Evolutionary conservation across 30 jellyfish, hydroid and myxozoan species (phyloP).

Genomic region (Phacellophora camtschatica): DNA sequence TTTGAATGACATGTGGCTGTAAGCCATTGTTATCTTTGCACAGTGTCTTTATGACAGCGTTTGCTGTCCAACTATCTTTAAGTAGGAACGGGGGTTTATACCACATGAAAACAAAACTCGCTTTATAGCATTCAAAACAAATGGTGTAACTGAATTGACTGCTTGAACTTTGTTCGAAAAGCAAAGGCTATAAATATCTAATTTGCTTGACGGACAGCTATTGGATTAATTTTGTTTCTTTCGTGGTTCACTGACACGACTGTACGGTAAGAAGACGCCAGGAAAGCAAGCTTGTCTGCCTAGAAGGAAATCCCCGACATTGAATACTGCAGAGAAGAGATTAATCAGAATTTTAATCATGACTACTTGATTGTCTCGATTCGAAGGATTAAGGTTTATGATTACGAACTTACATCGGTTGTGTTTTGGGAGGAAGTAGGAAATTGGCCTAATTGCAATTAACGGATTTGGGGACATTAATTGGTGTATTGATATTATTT

Average conservation of each 20-base stretch:
- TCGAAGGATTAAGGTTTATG: not conserved
- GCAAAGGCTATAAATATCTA: not conserved
- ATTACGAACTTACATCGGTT: not conserved
- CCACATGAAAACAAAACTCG: no score
- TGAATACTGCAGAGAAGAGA: no score
- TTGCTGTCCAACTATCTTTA: no score
- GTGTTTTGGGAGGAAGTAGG: not conserved
- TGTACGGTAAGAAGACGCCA: not conserved
- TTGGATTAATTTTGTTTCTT: not conserved
- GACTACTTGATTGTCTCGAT: not conserved
- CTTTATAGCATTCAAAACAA: no score
- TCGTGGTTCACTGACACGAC: not conserved
- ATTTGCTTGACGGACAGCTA: not conserved
- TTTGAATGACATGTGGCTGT: no score
- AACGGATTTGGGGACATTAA: not conserved
- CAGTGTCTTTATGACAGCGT: no score
- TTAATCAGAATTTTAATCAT: no score
- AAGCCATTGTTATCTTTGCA: no score
- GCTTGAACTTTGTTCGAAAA: no score
- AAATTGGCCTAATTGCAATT: not conserved
- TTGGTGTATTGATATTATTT: no score
- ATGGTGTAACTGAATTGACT: no score
- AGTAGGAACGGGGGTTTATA: no score
- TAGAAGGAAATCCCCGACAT: not conserved
- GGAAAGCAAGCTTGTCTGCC: not conserved